Evolutionary conservation across 1,140 invertebrate species (phyloP).

Genomic region (Zaprionus vittiger): DNA sequence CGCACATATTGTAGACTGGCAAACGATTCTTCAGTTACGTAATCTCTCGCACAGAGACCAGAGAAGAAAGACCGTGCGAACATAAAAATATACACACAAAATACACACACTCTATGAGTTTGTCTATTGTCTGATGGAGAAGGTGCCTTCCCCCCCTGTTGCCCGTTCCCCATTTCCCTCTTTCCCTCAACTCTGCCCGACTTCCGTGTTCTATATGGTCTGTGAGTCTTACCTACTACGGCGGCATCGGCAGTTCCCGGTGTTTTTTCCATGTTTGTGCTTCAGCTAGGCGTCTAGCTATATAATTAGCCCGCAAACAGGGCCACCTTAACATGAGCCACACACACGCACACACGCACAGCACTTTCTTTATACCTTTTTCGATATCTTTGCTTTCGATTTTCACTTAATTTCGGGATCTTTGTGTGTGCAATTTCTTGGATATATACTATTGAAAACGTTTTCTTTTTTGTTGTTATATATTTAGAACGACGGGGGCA

Average conservation of each 20-base stretch:
- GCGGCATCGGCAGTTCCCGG: slow-evolving; percentile 40
- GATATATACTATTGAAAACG: slow-evolving; percentile 14
- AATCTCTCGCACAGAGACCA: slow-evolving; percentile 55
- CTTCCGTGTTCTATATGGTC: neutral
- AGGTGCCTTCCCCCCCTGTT: slow-evolving; percentile 1
- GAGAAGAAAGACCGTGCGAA: slow-evolving; percentile 37
- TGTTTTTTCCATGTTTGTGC: slow-evolving; percentile 72
- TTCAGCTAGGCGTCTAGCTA: slow-evolving; percentile 66
- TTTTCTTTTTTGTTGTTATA: slow-evolving; percentile 65
- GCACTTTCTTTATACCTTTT: slow-evolving; percentile 55
- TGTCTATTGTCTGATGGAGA: slow-evolving; percentile 61
- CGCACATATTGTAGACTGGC: slow-evolving; percentile 18
- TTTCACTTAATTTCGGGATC: slow-evolving; percentile 8
- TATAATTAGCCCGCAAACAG: slow-evolving; percentile 76
- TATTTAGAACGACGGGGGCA: slow-evolving; percentile 46
- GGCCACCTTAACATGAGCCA: slow-evolving; percentile 65
- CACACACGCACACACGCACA: slow-evolving; percentile 31
- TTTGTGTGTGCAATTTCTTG: slow-evolving; percentile 28
- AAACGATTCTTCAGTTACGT: slow-evolving; percentile 60
- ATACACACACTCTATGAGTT: slow-evolving; percentile 41
- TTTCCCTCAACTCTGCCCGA: slow-evolving; percentile 11
- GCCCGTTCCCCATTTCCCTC: neutral
- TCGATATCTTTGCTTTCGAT: slow-evolving; percentile 24
- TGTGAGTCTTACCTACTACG: slow-evolving; percentile 57
- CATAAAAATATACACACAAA: slow-evolving; percentile 71